Evolutionary conservation across 2,888 invertebrate genomes (phyloP), one percentile per base, ranked within the genome.

Genomic region (Cheilosia soror): DNA sequence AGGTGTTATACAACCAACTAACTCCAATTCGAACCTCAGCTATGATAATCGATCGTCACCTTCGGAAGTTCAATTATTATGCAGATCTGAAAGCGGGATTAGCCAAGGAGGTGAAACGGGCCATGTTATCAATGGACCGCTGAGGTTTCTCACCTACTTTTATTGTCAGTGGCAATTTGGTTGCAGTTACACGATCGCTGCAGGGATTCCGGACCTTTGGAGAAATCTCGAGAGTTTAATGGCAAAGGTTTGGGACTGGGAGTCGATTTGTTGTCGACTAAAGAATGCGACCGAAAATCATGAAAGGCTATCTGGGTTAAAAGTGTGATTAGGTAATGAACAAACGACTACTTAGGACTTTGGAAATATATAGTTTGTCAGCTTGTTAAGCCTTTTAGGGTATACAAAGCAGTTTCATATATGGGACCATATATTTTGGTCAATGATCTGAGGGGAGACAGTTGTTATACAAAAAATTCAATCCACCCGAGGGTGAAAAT

Each of bases 1-100:
- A 85, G 66, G 57, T 85, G 85, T 85, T 85, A 85, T 76, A 72
- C 76, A 85, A 80, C 55, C 37, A 27, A 31, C 31, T 13, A 68
- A 11, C 53, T 55, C 15, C 66, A 63, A 78, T 63, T 31, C 63
- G 62, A 60, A 49, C 75, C 55, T 63, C 73, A 27, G 47, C 63
- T 44, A 53, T 49, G 75, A 58, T 72, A 55, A 63, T 57, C 73
- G 55, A 65, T 77, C 51, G 77, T 47, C 49, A 49, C 29, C 44
- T 42, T 79, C 79, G 80, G 85, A 85, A 85, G 85, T 80, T 85
- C 85, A 80, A 76, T 76, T 80, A 62, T 85, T 75, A 68, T 72
- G 80, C 80, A 68, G 76, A 80, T 79, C 65, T 40, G 29, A 44
- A 55, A 63, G 71, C 53, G 25, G 55, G 76, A 80, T 85, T 68